Base-by-base conservation (phyloP, 2,888 invertebrate genomes). In the Apocheima hispidaria region DNA sequence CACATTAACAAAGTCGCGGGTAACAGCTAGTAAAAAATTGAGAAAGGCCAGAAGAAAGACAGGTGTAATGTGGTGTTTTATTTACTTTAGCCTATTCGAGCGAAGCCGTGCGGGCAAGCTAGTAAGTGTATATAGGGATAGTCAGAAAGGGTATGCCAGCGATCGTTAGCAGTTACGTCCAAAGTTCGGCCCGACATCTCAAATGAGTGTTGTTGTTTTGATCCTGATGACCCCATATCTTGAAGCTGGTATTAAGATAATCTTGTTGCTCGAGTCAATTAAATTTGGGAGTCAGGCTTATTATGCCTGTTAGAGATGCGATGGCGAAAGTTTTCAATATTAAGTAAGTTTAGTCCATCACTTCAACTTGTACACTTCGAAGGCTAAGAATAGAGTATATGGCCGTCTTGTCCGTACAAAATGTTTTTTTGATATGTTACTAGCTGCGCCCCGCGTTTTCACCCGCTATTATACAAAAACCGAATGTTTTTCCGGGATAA, bases 231-330 rank as follows among this genome's bases (percentile, higher is more conserved):
- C 56, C 51, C 35, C 56, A 52, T 60, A 60, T 60, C 56, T 61
- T 52, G 55, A 49, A 60, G 55, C 60, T 51, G 40, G 61, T 56
- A 56, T 56, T 61, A 56, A 55, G 56, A 61, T 61, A 61, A 61
- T 56, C 61, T 61, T 35, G 40, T 44, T 44, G 26, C 38, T 12
- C 10, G 56, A 48, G 40, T 61, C 61, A 48, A 61, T 61, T 61
- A 52, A 61, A 61, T 61, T 56, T 40, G 44, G 56, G 61, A 55
- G 55, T n/a, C 46, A 21, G 35, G 43, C 50, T 16, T 60, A 60
- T 51, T 60, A 50, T 14, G 55, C 50, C 55, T 33, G 50, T 54
- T 54, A 38, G 49, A 21, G 54, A 28, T 49, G 35, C 52, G 54
- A 60, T 54, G 50, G 50, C 21, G n/a, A 55, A 55, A 60, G 43